Evolutionary conservation across 2,888 invertebrate genomes (phyloP).

Genomic region (Druceiella hillmani): DNA sequence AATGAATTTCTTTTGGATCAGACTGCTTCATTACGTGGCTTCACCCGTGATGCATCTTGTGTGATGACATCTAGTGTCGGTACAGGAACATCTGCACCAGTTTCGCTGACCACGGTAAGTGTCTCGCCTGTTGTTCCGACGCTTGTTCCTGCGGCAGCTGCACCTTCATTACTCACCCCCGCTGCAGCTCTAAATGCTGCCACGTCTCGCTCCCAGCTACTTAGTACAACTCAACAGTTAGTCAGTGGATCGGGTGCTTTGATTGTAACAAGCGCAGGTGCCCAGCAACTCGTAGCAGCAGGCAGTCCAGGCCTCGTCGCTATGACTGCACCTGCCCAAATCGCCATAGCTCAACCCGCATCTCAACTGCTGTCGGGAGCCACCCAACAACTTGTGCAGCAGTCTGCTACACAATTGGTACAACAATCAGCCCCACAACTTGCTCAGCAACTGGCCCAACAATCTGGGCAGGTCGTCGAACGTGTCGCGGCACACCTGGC

Average conservation of each 20-base stretch:
- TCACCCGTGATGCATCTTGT: constrained; percentile 45
- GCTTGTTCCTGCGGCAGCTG: constrained; percentile 39
- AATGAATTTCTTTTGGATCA: constrained; percentile 47
- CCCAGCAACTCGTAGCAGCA: constrained; percentile 48
- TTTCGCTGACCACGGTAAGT: constrained; percentile 46
- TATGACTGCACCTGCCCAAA: constrained; percentile 43
- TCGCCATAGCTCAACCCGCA: constrained; percentile 39
- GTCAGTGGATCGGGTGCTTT: constrained; percentile 46
- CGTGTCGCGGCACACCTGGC: constrained; percentile 33
- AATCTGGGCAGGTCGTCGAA: constrained; percentile 38
- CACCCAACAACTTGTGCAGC: constrained; percentile 44
- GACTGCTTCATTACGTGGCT: constrained; percentile 38
- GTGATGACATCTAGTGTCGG: constrained; percentile 47
- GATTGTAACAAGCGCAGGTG: constrained; percentile 48
- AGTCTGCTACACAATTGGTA: constrained; percentile 36
- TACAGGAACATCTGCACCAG: constrained; percentile 43
- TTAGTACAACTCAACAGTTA: constrained; percentile 46
- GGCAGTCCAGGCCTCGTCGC: constrained; percentile 47
- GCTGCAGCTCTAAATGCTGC: constrained; percentile 42
- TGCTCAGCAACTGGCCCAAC: constrained; percentile 35
- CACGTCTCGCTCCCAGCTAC: constrained; percentile 41
- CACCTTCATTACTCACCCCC: too few relatives aligned
- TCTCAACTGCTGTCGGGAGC: constrained; percentile 42
- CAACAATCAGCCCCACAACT: constrained; percentile 32
- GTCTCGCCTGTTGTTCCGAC: constrained; percentile 46